Conservation (phyloP, 2,113 vertebrate species). For the Cottus gobio region DNA sequence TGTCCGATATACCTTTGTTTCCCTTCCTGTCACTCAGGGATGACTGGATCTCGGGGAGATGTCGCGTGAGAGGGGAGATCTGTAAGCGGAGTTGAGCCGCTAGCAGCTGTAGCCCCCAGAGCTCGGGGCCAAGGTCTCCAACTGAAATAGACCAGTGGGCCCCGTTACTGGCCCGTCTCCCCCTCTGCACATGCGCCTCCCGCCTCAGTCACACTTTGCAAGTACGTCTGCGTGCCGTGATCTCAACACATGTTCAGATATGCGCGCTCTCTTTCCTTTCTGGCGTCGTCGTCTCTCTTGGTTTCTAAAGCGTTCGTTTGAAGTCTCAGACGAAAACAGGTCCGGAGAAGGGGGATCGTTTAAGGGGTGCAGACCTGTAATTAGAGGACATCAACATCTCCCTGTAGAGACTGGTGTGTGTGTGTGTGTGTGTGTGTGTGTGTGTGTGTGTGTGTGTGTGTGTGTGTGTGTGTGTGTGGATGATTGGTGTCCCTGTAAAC, state of each 20-base stretch:
- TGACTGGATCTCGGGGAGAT: conserved; percentile 12
- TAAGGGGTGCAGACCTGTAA: conserved; percentile 59
- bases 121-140: conserved; percentile 47
- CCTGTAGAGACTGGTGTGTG: conserved; percentile 36
- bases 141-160: conserved; percentile 64
- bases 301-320: conserved; percentile 48
- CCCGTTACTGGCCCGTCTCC: conserved; percentile 38
- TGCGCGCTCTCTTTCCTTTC: background rate
- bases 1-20: conserved; percentile 6
- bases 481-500: conserved; percentile 76
- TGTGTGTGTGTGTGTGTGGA: conserved; percentile 29
- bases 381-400: conserved; percentile 68
- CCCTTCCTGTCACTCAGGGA: conserved; percentile 19
- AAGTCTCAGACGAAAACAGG: conserved; percentile 64
- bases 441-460: conserved; percentile 26
- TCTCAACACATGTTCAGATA: conserved; percentile 29
- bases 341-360: conserved; percentile 64
- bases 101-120: conserved; percentile 65
- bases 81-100: conserved; percentile 55
- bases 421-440: conserved; percentile 40
- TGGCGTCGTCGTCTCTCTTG: no score
- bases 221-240: conserved; percentile 9
- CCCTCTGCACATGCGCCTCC: conserved; percentile 40
- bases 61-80: conserved; percentile 36
- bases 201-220: conserved; percentile 39